phyloP scores from a whole-genome alignment of 2,888 invertebrate genomes.

The Orthonevra nobilis region DNA sequence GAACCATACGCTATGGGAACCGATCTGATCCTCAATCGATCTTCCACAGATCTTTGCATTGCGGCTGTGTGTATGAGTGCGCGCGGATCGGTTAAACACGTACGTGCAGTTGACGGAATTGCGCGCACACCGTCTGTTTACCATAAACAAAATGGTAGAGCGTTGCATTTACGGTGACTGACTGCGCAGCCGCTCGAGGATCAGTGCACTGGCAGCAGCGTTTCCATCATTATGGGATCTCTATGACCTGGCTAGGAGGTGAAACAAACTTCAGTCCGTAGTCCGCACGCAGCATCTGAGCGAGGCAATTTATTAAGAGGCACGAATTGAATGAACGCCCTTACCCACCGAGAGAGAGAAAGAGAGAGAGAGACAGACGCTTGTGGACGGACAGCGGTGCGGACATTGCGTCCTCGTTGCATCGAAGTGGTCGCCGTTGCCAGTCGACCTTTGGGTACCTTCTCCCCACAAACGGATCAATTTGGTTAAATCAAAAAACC shows the following conservation, averaged over 20 bases:
- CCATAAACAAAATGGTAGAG: slow-evolving; percentile 70
- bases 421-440: not conserved
- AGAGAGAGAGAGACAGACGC: too few species aligned
- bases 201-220: slow-evolving; percentile 29
- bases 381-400: not conserved
- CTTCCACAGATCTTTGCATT: slow-evolving; percentile 52
- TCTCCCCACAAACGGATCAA: slow-evolving; percentile 62
- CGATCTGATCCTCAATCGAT: slow-evolving; percentile 32
- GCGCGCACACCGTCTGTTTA: slow-evolving; percentile 69
- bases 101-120: slow-evolving; percentile 68
- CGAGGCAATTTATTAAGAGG: slow-evolving; percentile 72
- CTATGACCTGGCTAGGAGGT: slow-evolving; percentile 58
- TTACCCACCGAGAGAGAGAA: slow-evolving; percentile 15
- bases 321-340: slow-evolving; percentile 72
- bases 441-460: slow-evolving; percentile 53
- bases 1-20: slow-evolving; percentile 55
- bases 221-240: slow-evolving; percentile 68
- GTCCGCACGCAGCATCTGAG: too few species aligned
- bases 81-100: slow-evolving; percentile 45
- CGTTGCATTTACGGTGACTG: slow-evolving; percentile 17
- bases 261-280: slow-evolving; percentile 22
- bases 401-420: slow-evolving; percentile 13
- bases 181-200: slow-evolving; percentile 28
- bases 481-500: slow-evolving; percentile 70
- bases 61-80: slow-evolving; percentile 4